phyloP scores from a whole-genome alignment of 35 echinoderm and acorn worm genomes.

The Apostichopus japonicus region DNA sequence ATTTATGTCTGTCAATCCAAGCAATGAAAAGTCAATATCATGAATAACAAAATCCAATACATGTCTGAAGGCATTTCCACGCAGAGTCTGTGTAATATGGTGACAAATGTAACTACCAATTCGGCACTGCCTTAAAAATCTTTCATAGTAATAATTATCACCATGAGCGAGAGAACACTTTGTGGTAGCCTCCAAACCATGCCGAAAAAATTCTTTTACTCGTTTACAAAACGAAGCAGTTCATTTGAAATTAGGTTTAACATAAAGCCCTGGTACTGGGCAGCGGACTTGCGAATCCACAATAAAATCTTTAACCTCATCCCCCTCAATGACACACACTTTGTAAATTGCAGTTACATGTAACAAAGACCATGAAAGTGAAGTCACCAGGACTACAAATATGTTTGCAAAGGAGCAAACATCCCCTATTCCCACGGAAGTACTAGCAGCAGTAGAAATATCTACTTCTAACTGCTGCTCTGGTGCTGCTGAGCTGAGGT shows the following conservation, averaged over 20 bases:
- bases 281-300: neutral
- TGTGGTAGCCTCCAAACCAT: neutral
- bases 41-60: neutral
- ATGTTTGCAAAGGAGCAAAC: neutral
- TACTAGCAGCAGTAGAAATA: neutral
- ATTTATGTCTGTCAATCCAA: conserved; percentile 18
- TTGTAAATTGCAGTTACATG: neutral
- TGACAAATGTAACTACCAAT: conserved; percentile 7
- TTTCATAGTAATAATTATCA: neutral
- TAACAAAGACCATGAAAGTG: neutral
- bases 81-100: neutral
- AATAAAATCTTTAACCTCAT: neutral
- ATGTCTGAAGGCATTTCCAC: conserved; percentile 19
- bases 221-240: neutral
- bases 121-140: conserved; percentile 9
- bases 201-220: neutral
- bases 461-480: neutral
- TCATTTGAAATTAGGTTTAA: neutral
- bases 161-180: neutral
- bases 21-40: conserved; percentile 13
- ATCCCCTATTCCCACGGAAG: neutral
- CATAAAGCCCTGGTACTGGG: neutral
- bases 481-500: neutral
- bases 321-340: neutral
- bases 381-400: neutral